Evolutionary conservation across 2,113 vertebrate genomes (phyloP).

Genomic region (Pheucticus melanocephalus): DNA sequence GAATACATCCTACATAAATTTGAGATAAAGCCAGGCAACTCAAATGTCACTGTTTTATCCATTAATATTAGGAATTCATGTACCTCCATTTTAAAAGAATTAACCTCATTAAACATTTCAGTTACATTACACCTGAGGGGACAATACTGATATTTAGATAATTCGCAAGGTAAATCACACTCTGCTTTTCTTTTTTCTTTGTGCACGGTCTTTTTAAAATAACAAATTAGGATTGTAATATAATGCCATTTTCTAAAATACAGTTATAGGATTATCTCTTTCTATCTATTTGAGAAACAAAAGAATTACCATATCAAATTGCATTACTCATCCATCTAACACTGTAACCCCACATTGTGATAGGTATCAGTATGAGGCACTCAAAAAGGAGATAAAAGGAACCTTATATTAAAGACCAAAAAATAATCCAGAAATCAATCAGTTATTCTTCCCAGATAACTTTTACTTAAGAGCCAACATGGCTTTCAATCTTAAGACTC

Average conservation of each 20-base stretch:
- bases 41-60: not conserved
- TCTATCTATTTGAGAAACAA: not conserved
- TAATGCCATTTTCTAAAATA: not conserved
- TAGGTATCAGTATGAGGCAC: not conserved
- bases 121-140: not conserved
- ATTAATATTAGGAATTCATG: not conserved
- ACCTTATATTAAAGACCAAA: not conserved
- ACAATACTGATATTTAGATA: not conserved
- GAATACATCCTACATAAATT: not conserved
- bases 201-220: not conserved
- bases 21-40: not conserved
- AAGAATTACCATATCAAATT: conserved; percentile 6
- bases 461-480: not conserved
- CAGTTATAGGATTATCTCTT: not conserved
- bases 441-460: not conserved
- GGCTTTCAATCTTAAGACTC: not conserved
- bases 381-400: not conserved
- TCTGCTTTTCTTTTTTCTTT: not conserved
- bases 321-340: conserved; percentile 15
- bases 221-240: not conserved
- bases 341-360: not conserved
- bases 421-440: not conserved
- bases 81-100: not conserved
- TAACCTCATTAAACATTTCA: not conserved
- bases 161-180: not conserved